These are phyloP conservation scores for Scalopus aquaticus DNA, from an alignment of 2,113 vertebrate species.

Conservation along the genomic window DNA sequence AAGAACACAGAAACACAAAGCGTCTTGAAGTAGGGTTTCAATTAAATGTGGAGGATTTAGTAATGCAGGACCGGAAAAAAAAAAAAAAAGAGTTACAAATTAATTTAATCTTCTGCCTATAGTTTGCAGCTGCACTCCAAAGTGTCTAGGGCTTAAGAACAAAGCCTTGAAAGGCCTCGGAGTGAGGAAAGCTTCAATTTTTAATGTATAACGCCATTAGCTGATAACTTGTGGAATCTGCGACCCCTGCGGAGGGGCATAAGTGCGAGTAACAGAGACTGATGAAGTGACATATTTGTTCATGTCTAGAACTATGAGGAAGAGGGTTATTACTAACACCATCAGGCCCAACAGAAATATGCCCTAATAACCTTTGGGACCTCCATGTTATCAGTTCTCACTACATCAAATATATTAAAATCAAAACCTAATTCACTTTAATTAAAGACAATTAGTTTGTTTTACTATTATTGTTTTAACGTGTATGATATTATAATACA, in stretches of 20 bases:
- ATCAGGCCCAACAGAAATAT: slow-evolving; percentile 80
- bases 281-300: slow-evolving; percentile 86
- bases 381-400: slow-evolving; percentile 77
- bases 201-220: slow-evolving; percentile 93
- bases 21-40: slow-evolving; percentile 89
- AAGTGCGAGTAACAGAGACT: slow-evolving; percentile 84
- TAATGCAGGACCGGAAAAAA: slow-evolving; percentile 79
- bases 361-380: slow-evolving; percentile 85
- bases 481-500: slow-evolving; percentile 67
- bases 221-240: slow-evolving; percentile 91
- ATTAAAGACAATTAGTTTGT: slow-evolving; percentile 88
- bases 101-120: slow-evolving; percentile 93
- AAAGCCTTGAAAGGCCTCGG: slow-evolving; percentile 88
- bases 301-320: slow-evolving; percentile 76
- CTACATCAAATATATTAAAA: slow-evolving; percentile 80
- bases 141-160: slow-evolving; percentile 88
- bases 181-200: slow-evolving; percentile 87
- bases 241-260: slow-evolving; percentile 88
- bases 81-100: slow-evolving; percentile 86
- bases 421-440: slow-evolving; percentile 85
- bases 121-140: slow-evolving; percentile 87
- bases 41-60: slow-evolving; percentile 90
- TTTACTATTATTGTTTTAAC: slow-evolving; percentile 85
- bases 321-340: slow-evolving; percentile 82
- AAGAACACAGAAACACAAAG: slow-evolving; percentile 84